Evolutionary conservation across 92 coral and sea anemone genomes (phyloP).

Genomic region (Meandrina meandrites): DNA sequence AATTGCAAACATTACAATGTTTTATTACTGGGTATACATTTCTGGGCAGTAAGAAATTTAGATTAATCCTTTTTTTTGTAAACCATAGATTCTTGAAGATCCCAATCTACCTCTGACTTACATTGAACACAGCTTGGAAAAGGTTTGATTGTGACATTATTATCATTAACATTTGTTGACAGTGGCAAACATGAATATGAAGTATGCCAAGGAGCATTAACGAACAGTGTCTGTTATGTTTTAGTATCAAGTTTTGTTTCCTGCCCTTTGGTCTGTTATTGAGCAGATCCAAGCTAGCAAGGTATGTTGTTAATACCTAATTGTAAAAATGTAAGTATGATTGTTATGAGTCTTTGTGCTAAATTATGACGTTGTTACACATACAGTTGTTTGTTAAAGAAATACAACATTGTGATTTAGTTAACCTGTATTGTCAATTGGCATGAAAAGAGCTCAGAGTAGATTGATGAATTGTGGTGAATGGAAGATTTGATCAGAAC

Average conservation of each 20-base stretch:
- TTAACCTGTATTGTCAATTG: background rate
- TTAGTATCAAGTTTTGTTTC: constrained; percentile 92
- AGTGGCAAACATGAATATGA: background rate
- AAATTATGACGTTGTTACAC: too few relatives aligned
- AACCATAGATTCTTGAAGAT: constrained; percentile 76
- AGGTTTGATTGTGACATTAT: constrained; percentile 52
- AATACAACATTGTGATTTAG: too few relatives aligned
- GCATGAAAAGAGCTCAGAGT: background rate
- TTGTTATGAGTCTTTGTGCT: too few relatives aligned
- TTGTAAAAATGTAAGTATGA: too few relatives aligned
- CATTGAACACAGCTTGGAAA: constrained; percentile 87
- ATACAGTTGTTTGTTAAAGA: too few relatives aligned
- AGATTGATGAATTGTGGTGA: too few relatives aligned
- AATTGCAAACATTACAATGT: too few relatives aligned
- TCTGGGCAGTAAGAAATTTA: too few relatives aligned
- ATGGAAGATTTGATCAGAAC: too few relatives aligned
- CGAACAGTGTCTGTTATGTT: background rate
- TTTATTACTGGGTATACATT: too few relatives aligned
- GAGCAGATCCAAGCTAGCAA: constrained; percentile 82
- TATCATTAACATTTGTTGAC: background rate
- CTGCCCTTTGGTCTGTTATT: constrained; percentile 74
- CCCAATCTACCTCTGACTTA: constrained; percentile 83
- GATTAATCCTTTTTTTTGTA: background rate
- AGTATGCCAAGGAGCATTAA: background rate
- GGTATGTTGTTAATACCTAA: constrained; percentile 47